phyloP scores from a whole-genome alignment of 2,888 invertebrate species.

The Trissonchulus sp. region DNA sequence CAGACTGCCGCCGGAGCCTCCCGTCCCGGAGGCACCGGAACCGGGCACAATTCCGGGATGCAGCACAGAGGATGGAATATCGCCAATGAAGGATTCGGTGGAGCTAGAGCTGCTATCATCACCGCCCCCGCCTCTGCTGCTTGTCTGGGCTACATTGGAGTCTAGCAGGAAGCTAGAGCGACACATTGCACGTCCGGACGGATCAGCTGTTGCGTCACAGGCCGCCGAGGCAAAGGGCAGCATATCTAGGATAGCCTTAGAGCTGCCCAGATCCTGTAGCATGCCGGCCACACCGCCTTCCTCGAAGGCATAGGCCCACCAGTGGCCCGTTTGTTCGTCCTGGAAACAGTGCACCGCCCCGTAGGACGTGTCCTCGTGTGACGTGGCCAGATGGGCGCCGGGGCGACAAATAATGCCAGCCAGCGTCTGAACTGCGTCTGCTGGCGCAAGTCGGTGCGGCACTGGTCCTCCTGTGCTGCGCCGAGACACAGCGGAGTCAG shows the following conservation, averaged over 20 bases:
- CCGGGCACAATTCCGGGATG: constrained; percentile 17
- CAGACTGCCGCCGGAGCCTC: not conserved
- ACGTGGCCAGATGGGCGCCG: constrained; percentile 67
- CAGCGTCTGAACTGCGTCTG: constrained; percentile 36
- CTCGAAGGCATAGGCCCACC: constrained; percentile 79
- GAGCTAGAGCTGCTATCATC: not conserved
- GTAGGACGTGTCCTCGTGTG: constrained; percentile 72
- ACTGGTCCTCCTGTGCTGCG: not conserved
- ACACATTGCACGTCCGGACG: no score
- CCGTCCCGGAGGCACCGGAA: not conserved
- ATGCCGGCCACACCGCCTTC: constrained; percentile 62
- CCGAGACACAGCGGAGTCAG: not conserved
- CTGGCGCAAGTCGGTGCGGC: not conserved
- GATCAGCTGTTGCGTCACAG: not conserved
- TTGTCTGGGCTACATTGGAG: no score
- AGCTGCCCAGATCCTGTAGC: constrained; percentile 45
- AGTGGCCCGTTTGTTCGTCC: constrained; percentile 59
- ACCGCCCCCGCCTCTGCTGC: not conserved
- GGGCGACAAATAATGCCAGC: constrained; percentile 48
- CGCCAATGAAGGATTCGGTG: constrained; percentile 7
- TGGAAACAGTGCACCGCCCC: constrained; percentile 76
- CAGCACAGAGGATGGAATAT: constrained; percentile 14
- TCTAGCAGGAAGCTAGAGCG: no score
- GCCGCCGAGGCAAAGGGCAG: not conserved
- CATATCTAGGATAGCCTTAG: constrained; percentile 26